A percentile compares a stretch with the other conserved stretches of the same genome.
Evolutionary conservation across 35 echinoderm and acorn worm species (phyloP).

Genomic region (Stichopus chloronotus): DNA sequence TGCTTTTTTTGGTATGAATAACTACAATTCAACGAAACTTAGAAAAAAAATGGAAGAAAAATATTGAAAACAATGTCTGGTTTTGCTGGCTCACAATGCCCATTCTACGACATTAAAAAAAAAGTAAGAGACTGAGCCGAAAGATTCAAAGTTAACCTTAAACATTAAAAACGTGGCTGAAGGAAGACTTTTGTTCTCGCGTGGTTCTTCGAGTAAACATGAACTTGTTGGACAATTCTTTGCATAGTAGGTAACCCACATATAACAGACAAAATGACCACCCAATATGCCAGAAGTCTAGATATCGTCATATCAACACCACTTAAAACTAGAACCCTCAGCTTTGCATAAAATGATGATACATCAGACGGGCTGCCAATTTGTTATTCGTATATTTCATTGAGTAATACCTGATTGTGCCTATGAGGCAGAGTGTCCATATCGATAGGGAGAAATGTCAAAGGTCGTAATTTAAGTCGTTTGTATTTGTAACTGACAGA

Average conservation of each 20-base stretch:
- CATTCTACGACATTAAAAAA: background rate
- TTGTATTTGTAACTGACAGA: no score
- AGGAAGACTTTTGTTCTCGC: constrained; percentile 4
- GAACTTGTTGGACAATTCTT: background rate
- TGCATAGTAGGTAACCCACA: constrained; percentile 14
- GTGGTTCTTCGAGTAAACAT: background rate
- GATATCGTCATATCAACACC: background rate
- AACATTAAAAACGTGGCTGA: constrained; percentile 6
- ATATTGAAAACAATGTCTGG: background rate
- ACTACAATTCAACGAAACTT: background rate
- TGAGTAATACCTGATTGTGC: no score
- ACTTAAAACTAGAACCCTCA: background rate
- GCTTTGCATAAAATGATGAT: no score
- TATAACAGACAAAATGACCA: constrained; percentile 2
- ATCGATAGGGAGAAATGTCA: no score
- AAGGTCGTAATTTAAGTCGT: no score
- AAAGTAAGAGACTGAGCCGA: background rate
- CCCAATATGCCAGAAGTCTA: background rate
- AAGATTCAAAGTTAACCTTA: background rate
- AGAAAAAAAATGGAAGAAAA: constrained; percentile 24
- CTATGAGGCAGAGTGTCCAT: no score
- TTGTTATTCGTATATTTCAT: no score
- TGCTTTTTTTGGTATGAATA: constrained; percentile 25
- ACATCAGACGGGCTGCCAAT: no score
- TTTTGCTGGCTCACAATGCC: background rate